These are phyloP conservation scores for Nephrocerus scutellatus DNA, from an alignment of 2,888 invertebrate genomes.

Conservation along the genomic window DNA sequence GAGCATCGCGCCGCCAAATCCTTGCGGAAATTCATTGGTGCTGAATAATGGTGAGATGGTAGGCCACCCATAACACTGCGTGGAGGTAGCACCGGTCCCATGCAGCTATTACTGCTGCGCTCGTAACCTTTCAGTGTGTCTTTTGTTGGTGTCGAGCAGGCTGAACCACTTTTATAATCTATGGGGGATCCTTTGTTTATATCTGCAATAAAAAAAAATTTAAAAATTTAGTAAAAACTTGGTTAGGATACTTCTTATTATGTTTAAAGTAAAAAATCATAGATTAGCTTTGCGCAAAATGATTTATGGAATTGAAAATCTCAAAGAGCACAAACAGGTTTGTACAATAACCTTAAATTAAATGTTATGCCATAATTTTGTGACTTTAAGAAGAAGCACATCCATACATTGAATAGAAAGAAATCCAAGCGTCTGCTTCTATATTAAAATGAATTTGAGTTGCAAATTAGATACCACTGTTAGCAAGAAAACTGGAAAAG, in stretches of 20 bases:
- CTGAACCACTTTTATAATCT: conserved; percentile 79
- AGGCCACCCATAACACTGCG: conserved; percentile 52
- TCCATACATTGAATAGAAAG: too few species aligned
- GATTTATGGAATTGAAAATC: conserved; percentile 1
- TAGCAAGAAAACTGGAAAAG: too few species aligned
- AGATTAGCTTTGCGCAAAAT: too few species aligned
- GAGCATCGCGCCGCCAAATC: conserved; percentile 79
- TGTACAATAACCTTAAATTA: background rate
- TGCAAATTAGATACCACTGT: too few species aligned
- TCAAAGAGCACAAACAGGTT: background rate
- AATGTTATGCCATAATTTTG: too few species aligned
- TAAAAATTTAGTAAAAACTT: background rate
- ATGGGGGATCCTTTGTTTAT: conserved; percentile 81
- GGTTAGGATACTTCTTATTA: too few species aligned
- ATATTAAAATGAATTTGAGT: too few species aligned
- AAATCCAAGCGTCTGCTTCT: too few species aligned
- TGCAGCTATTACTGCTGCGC: conserved; percentile 55
- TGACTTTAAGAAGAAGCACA: too few species aligned
- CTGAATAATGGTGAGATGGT: conserved; percentile 67
- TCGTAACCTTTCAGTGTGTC: conserved; percentile 55
- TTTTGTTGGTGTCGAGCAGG: conserved; percentile 82
- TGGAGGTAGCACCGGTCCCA: conserved; percentile 69
- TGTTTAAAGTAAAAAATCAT: too few species aligned
- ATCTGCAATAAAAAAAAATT: conserved; percentile 54
- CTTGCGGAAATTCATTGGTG: conserved; percentile 81